phyloP scores from a whole-genome alignment of 2,797 vertebrate species.

The Pangasius sanitwongsei region DNA sequence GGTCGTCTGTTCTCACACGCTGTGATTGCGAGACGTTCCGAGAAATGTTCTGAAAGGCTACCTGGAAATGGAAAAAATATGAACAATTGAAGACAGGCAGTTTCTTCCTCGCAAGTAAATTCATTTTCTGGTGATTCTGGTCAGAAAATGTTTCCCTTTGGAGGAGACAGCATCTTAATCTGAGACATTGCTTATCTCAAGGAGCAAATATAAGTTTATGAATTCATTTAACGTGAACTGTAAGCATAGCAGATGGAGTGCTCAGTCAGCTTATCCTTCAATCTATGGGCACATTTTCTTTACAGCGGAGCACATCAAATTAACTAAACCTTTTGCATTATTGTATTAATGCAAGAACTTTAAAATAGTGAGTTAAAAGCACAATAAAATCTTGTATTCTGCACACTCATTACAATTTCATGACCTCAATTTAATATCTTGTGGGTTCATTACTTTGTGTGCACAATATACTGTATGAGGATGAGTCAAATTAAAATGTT shows the following conservation, averaged over 20 bases:
- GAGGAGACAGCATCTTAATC: neutral
- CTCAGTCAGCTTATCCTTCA: neutral
- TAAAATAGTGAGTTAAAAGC: neutral
- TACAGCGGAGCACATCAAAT: neutral
- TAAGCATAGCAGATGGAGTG: neutral
- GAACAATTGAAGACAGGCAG: neutral
- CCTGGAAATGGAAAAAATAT: conserved; percentile 19
- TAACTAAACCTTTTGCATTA: neutral
- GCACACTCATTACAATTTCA: neutral
- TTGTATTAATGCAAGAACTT: neutral
- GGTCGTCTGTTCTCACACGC: conserved; percentile 11
- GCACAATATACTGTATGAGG: neutral
- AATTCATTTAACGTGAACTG: neutral
- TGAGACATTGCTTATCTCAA: neutral
- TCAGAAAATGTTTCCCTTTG: neutral
- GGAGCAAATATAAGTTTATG: neutral
- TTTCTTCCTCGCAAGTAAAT: neutral
- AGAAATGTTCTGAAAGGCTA: conserved; percentile 9
- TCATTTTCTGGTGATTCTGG: neutral
- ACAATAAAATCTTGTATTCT: neutral
- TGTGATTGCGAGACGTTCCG: conserved; percentile 22
- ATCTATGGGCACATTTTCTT: neutral
- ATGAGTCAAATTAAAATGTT: neutral
- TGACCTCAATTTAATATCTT: neutral
- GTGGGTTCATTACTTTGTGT: neutral